phyloP scores from a whole-genome alignment of 2,888 invertebrate species.

The Apoderus coryli region DNA sequence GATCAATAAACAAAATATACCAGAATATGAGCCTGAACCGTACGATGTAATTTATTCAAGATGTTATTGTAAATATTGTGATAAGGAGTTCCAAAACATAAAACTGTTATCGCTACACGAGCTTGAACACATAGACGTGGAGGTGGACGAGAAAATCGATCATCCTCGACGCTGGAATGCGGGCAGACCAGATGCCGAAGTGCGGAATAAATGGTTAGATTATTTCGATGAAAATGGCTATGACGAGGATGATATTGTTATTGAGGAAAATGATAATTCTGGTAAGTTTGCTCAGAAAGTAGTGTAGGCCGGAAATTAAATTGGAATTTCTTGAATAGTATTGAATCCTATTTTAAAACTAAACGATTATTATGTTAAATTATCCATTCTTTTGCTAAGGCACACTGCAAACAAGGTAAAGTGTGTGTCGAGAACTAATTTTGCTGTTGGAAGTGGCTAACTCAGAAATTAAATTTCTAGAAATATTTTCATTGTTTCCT shows the following conservation, averaged over 20 bases:
- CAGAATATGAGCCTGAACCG: slow-evolving; percentile 22
- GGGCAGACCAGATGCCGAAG: slow-evolving; percentile 20
- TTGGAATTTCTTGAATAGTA: no score
- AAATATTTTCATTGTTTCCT: no score
- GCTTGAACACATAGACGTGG: slow-evolving; percentile 27
- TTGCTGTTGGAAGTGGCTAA: no score
- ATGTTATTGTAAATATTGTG: slow-evolving; percentile 27
- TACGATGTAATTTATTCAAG: slow-evolving; percentile 18
- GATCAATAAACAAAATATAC: slow-evolving; percentile 26
- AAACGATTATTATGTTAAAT: no score
- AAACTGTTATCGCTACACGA: slow-evolving; percentile 29
- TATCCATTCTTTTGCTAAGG: no score
- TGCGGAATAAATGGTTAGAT: slow-evolving; percentile 29
- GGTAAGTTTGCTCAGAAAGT: no score
- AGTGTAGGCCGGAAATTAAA: no score
- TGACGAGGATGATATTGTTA: slow-evolving; percentile 19
- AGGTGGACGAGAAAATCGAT: slow-evolving; percentile 28
- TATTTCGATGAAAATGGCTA: slow-evolving; percentile 21
- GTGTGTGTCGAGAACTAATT: no score
- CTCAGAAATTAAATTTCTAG: no score
- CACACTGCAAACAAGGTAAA: no score
- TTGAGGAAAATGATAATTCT: no score
- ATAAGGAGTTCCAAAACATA: slow-evolving; percentile 23
- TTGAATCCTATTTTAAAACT: no score
- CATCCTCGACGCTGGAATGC: slow-evolving; percentile 24